Evolutionary conservation across 2,797 vertebrate species (phyloP).

Genomic region (Florisuga fusca): DNA sequence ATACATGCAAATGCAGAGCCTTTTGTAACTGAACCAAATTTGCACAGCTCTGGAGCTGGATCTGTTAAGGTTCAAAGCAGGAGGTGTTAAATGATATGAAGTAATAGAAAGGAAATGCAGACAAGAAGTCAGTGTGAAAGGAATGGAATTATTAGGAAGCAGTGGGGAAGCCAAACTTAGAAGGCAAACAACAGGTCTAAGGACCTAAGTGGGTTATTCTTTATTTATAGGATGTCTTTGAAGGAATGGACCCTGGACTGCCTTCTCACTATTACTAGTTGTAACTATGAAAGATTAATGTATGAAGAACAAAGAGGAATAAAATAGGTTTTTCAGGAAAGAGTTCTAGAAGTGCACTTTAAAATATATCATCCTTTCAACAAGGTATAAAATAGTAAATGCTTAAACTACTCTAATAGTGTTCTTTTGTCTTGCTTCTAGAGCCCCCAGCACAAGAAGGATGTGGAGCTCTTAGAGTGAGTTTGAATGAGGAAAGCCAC

Average conservation of each 20-base stretch:
- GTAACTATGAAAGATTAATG: background rate
- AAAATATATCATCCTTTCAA: background rate
- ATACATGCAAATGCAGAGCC: conserved; percentile 43
- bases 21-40: conserved; percentile 47
- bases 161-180: background rate
- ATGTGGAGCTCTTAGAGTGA: no score
- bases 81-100: conserved; percentile 21
- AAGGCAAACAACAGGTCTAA: conserved; percentile 14
- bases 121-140: background rate
- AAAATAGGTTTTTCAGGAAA: conserved; percentile 22
- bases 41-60: background rate
- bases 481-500: no score
- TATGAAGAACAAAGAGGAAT: background rate
- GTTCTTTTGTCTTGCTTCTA: background rate
- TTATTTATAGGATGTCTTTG: conserved; percentile 39
- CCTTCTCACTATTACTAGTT: background rate
- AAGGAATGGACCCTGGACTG: background rate
- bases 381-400: background rate
- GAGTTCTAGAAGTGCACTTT: background rate
- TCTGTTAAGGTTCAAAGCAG: conserved; percentile 41
- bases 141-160: background rate
- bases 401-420: background rate
- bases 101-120: conserved; percentile 9
- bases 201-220: background rate
- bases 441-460: no score